Base-by-base conservation (phyloP, 2,888 invertebrate genomes). In the Orchesellides sinensis region DNA sequence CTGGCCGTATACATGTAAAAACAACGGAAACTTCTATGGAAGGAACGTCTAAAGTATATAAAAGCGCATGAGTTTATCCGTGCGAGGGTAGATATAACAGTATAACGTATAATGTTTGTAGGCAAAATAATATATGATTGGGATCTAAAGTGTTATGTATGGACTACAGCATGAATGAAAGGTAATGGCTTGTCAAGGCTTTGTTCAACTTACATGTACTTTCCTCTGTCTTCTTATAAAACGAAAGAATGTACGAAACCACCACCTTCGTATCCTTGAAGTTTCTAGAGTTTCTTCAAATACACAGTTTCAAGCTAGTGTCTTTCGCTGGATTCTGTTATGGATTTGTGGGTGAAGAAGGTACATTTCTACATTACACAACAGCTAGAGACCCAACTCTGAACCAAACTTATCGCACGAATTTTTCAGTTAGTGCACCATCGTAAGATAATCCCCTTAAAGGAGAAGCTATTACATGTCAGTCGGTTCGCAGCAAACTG, bases 161-260 rank as follows among this genome's bases (percentile, higher is more conserved):
- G 49, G 75, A 40, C 47, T 59, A 77, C 77, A 40, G 59, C 68
- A 56, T 56, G 68, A 77, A 77, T 77, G 77, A 77, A 77, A 68
- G 68, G 77, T 59, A 77, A 59, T 77, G 77, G 59, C 77, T 77
- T 77, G 66, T 68, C 77, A 77, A 45, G 77, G 29, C 77, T 77
- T 65, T 74, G 47, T 77, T 77, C 66, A 29, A 68, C 77, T 56
- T 63, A 52, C 23, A 35, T 8, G 17, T 59, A n/a, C 29, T 32
- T 17, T 59, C 54, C 17, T 17, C 59, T 32, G 59, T 32, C 27
- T 59, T 29, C 59, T 12, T 29, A 21, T 35, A 23, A 40, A 63
- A 63, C 29, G 21, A 49, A 59, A 21, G 29, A 17, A 17, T 40
- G n/a, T 40, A 32, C 6, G 5, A 32, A 35, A n/a, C n/a, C n/a